phyloP scores from a whole-genome alignment of 2,113 vertebrate genomes.

The Jacana jacana region DNA sequence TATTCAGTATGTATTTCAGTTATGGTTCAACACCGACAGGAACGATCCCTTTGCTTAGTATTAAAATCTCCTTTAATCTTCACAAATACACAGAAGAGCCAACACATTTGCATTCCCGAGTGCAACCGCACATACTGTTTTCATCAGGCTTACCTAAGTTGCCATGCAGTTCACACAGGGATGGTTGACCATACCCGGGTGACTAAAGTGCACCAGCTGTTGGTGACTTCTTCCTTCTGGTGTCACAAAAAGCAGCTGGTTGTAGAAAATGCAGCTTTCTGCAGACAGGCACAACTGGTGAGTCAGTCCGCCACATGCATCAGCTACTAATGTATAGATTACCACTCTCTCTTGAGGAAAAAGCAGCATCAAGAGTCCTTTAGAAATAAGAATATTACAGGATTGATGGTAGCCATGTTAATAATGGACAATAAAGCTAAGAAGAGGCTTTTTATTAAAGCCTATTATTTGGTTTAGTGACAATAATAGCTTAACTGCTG shows the following conservation, averaged over 20 bases:
- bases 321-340: neutral
- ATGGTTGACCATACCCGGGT: neutral
- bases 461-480: constrained; percentile 33
- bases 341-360: neutral
- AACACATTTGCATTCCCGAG: neutral
- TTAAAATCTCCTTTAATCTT: neutral
- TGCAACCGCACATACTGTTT: neutral
- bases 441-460: constrained; percentile 31
- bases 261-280: neutral
- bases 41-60: neutral
- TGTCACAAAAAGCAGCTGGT: neutral
- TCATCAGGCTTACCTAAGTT: neutral
- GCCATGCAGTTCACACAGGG: neutral
- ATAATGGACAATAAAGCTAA: neutral
- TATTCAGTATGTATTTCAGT: neutral
- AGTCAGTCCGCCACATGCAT: neutral
- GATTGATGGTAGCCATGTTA: neutral
- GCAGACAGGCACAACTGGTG: neutral
- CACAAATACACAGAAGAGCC: neutral
- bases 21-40: neutral
- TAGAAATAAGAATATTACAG: neutral
- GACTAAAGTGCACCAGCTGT: neutral
- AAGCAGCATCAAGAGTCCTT: neutral
- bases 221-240: neutral
- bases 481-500: constrained; percentile 35